These are phyloP conservation scores for Amazona ochrocephala DNA, from an alignment of 2,797 vertebrate species.

Conservation along the genomic window DNA sequence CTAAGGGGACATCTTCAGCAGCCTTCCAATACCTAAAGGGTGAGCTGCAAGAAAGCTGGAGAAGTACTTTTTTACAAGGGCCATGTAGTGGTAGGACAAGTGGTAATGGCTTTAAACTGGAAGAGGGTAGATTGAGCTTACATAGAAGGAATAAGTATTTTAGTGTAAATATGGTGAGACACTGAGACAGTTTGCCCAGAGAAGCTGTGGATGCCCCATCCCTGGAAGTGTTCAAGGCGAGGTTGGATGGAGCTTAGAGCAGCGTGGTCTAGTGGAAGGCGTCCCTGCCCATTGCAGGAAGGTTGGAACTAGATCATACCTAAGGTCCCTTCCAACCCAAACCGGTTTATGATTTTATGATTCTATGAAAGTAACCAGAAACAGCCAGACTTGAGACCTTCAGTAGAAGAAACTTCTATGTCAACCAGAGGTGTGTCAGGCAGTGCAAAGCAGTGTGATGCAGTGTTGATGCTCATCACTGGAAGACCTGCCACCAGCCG, in stretches of 20 bases:
- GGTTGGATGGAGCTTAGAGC: not conserved
- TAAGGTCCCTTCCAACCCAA: not conserved
- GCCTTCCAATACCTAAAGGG: not conserved
- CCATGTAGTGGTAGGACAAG: not conserved
- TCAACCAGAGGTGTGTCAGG: not conserved
- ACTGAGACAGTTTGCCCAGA: not conserved
- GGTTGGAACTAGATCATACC: not conserved
- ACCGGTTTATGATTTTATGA: not conserved
- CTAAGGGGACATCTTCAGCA: not conserved
- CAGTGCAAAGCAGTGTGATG: not conserved
- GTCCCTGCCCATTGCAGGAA: not conserved
- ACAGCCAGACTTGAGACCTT: not conserved
- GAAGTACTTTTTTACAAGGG: not conserved
- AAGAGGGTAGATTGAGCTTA: not conserved
- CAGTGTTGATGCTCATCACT: not conserved
- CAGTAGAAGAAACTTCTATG: fast-evolving
- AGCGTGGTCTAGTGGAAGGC: not conserved
- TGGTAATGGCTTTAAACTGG: not conserved
- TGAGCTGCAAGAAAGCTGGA: not conserved
- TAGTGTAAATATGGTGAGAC: not conserved
- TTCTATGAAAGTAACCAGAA: not conserved
- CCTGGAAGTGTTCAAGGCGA: not conserved
- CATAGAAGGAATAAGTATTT: not conserved
- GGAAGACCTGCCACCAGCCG: not conserved
- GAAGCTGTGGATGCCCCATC: not conserved